Conservation (phyloP, 1,140 invertebrate species). For the Psilanteris sp. region DNA sequence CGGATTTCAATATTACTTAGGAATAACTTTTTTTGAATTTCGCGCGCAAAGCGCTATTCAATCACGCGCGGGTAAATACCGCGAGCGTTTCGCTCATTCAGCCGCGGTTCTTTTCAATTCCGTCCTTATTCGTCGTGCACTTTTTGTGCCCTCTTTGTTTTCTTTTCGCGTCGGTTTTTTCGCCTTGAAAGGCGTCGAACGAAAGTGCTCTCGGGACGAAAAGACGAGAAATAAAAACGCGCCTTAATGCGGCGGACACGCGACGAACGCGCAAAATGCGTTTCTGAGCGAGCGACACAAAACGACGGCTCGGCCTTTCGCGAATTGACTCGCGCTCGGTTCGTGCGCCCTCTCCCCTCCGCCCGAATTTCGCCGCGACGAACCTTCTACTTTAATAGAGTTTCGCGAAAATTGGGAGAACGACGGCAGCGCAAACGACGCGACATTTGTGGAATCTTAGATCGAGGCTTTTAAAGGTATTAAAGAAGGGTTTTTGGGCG, state of each 20-base stretch:
- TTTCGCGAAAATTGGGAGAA: slow-evolving; percentile 47
- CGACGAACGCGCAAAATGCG: slow-evolving; percentile 59
- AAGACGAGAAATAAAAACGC: slow-evolving; percentile 44
- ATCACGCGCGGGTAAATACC: not conserved
- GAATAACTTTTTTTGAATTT: no score
- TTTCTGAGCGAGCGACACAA: slow-evolving; percentile 62
- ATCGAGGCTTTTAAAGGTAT: slow-evolving; percentile 47
- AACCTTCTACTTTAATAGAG: slow-evolving; percentile 54
- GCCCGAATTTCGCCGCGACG: slow-evolving; percentile 20
- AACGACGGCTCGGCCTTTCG: slow-evolving; percentile 60
- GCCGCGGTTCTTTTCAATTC: slow-evolving; percentile 29
- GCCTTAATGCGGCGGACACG: slow-evolving; percentile 56
- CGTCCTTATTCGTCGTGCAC: slow-evolving; percentile 9
- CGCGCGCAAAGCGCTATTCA: not conserved
- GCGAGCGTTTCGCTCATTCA: slow-evolving; percentile 10
- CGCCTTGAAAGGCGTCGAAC: slow-evolving; percentile 13
- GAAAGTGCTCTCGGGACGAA: slow-evolving; percentile 35
- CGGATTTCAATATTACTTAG: no score
- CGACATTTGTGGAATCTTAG: slow-evolving; percentile 44
- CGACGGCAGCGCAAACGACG: slow-evolving; percentile 6
- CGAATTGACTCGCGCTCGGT: slow-evolving; percentile 54
- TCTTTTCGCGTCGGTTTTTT: slow-evolving; percentile 8
- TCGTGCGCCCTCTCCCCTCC: slow-evolving; percentile 14
- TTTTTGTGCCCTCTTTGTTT: not conserved
- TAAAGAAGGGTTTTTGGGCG: slow-evolving; percentile 22